Percentiles rank a stretch among this genome's conserved stretches.
phyloP scores from a whole-genome alignment of 2,888 invertebrate genomes.

The Watsonalla cultraria region DNA sequence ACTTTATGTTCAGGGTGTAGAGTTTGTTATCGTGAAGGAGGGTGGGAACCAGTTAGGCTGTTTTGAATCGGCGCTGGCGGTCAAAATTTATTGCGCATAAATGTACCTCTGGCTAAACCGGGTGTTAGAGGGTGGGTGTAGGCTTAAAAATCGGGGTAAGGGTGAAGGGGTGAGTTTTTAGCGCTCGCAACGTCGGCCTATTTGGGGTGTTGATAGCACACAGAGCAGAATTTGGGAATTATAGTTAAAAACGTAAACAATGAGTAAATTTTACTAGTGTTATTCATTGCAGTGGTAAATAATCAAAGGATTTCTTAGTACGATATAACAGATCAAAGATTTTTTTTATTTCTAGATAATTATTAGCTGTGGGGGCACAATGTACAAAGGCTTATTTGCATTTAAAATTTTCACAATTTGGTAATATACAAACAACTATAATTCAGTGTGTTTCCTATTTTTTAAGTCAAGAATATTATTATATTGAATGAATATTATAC shows the following conservation, averaged over 20 bases:
- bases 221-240: slow-evolving; percentile 44
- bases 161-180: slow-evolving; percentile 74
- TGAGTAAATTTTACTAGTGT: no score
- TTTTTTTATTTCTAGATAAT: not conserved
- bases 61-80: slow-evolving; percentile 61
- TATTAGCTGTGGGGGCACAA: no score
- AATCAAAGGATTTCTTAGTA: not conserved
- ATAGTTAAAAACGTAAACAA: not conserved
- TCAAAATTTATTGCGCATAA: slow-evolving; percentile 79
- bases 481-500: no score
- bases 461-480: no score
- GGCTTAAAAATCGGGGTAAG: slow-evolving; percentile 76
- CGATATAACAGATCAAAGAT: not conserved
- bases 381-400: no score
- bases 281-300: no score
- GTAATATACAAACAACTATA: no score
- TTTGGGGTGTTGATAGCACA: slow-evolving; percentile 71
- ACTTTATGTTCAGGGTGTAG: slow-evolving; percentile 16
- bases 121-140: slow-evolving; percentile 73
- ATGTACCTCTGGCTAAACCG: slow-evolving; percentile 78
- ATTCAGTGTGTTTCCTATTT: no score
- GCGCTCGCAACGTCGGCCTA: slow-evolving; percentile 74
- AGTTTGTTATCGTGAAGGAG: slow-evolving; percentile 32
- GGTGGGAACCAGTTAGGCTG: slow-evolving; percentile 42
- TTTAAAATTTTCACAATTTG: no score